These are phyloP conservation scores for Troides helena DNA, from an alignment of 2,888 invertebrate species.

Conservation along the genomic window DNA sequence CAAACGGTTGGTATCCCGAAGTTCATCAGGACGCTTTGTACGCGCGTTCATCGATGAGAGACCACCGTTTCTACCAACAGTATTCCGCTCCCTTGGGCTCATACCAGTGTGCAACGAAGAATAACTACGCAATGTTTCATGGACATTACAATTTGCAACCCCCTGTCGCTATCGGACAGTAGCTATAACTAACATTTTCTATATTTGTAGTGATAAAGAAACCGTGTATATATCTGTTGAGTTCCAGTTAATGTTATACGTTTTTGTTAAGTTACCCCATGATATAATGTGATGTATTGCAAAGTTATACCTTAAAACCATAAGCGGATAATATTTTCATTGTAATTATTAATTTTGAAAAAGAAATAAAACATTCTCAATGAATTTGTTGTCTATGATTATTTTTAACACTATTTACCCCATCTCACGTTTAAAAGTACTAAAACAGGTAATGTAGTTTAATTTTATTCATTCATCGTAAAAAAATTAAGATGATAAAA, in stretches of 20 bases:
- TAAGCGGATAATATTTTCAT: conserved; percentile 19
- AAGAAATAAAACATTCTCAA: conserved; percentile 23
- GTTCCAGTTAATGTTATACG: conserved; percentile 25
- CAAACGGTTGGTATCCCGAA: conserved; percentile 62
- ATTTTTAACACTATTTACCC: no score
- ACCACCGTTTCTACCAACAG: conserved; percentile 67
- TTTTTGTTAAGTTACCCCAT: conserved; percentile 56
- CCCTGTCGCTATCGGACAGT: conserved; percentile 73
- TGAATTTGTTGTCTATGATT: not conserved
- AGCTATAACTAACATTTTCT: conserved; percentile 36
- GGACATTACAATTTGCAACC: conserved; percentile 75
- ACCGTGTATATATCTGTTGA: conserved; percentile 29
- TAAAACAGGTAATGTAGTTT: no score
- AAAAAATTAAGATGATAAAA: no score
- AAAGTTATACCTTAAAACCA: conserved; percentile 8
- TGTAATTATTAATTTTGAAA: conserved; percentile 19
- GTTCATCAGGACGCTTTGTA: conserved; percentile 63
- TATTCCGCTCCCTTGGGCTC: conserved; percentile 59
- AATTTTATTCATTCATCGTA: no score
- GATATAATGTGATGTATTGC: conserved; percentile 47
- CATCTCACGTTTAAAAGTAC: no score
- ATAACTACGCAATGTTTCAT: conserved; percentile 73
- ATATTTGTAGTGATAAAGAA: conserved; percentile 11
- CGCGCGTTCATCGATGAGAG: conserved; percentile 53
- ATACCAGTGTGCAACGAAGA: conserved; percentile 73